These are phyloP conservation scores for Lithobates pipiens DNA, from an alignment of 2,797 vertebrate genomes.

Conservation along the genomic window DNA sequence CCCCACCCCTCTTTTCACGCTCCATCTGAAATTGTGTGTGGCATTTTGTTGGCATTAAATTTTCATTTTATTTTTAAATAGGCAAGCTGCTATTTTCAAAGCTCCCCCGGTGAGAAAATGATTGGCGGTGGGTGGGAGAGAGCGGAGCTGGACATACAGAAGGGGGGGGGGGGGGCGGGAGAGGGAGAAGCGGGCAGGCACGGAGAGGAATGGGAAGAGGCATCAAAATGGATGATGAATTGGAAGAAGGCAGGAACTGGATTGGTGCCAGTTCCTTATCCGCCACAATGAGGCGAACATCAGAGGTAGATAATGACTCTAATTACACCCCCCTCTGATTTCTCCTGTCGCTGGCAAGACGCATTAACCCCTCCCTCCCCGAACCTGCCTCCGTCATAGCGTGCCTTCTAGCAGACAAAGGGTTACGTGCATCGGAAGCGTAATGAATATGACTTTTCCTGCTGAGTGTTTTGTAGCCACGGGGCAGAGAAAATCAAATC, in stretches of 20 bases:
- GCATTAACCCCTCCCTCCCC: constrained; percentile 3
- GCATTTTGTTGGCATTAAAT: constrained; percentile 69
- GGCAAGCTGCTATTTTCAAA: constrained; percentile 60
- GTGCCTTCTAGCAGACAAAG: background rate
- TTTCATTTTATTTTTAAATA: constrained; percentile 73
- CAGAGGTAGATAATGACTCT: constrained; percentile 70
- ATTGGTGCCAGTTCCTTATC: background rate
- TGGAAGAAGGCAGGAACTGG: background rate
- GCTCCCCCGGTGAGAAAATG: constrained; percentile 65
- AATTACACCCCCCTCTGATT: constrained; percentile 66
- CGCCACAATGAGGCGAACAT: constrained; percentile 22
- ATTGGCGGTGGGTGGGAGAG: constrained; percentile 56
- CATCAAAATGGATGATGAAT: constrained; percentile 17
- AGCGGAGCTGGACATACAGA: background rate
- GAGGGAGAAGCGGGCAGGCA: background rate
- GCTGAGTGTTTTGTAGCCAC: constrained; percentile 47
- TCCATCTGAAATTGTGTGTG: constrained; percentile 60
- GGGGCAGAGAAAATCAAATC: constrained; percentile 39
- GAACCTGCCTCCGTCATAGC: background rate
- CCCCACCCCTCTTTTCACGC: constrained; percentile 50
- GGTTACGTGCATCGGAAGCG: constrained; percentile 46
- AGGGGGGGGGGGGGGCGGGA: background rate
- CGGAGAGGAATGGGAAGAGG: background rate
- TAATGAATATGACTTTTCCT: constrained; percentile 54
- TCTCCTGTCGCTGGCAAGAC: constrained; percentile 8